Base-by-base conservation (phyloP, 2,888 invertebrate species). In the Mamestra brassicae region DNA sequence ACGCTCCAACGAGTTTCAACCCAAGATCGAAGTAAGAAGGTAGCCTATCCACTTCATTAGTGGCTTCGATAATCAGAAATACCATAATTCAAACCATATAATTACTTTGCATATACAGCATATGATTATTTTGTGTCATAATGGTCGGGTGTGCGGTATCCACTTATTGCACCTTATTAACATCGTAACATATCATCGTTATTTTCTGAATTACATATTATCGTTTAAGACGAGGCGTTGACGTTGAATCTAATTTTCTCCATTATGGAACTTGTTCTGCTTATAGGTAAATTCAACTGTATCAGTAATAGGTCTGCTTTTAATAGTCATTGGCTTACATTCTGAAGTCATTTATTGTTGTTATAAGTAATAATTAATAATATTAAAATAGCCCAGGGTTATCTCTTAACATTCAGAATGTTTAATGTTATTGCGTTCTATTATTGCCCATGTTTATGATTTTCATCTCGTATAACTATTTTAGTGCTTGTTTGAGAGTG, bases 11-110 rank as follows among this genome's bases (percentile, higher is more conserved):
- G 42, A 75, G 90, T 88, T 88, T 85, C 63, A 78, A 67, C 38
- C 47, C 36, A 70, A 76, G 79, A 82, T 54, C 72, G 72, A 62
- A 69, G 58, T 71, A 82, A 68, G 42, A 77, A 81, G 66, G 81
- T 54, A 74, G 76, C 79, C 63, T 70, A 71, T 86, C 84, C 81
- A 81, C 85, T 90, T 90, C 89, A 88, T 90, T 91, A 89, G 81
- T 62, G 62, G 64, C 60, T 70, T 47, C 62, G 78, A 85, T 88
- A 86, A 80, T 85, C 87, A 84, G 80, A 85, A 84, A 76, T 80
- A 85, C 80, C 74, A 91, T 90, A 89, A 85, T 89, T 91, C 82
- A 88, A 86, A 79, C 70, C 80, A 77, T 78, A 76, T 88, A 89
- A 89, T 88, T 85, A 85, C 80, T 79, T 81, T 75, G 84, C 83